Conservation (phyloP, 2,113 vertebrate genomes). For the Pelusios castaneus region DNA sequence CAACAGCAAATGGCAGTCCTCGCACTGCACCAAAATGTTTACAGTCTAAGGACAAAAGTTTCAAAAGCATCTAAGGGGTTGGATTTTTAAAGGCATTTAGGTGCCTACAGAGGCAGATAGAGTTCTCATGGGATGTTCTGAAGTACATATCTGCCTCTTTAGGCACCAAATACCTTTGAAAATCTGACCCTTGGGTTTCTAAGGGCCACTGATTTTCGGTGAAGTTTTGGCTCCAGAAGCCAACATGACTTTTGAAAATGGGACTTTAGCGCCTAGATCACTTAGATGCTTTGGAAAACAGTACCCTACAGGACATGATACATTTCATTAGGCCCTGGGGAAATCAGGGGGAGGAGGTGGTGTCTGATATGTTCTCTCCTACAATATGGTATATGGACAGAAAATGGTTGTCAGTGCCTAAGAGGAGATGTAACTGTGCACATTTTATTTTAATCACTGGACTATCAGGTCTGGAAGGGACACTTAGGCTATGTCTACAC, state of each 20-base stretch:
- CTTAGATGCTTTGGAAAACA: neutral
- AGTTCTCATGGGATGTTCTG: neutral
- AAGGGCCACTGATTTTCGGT: accelerated
- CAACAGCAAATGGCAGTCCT: neutral
- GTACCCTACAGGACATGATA: neutral
- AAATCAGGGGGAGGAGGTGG: neutral
- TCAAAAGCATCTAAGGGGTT: neutral
- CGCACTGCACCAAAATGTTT: no score
- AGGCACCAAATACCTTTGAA: neutral
- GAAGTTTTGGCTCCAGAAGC: neutral
- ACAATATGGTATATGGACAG: accelerated
- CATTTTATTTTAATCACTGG: neutral
- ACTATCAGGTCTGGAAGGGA: neutral
- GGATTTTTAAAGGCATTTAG: neutral
- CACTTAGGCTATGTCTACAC: no score
- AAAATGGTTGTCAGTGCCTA: neutral
- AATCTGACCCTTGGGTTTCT: neutral
- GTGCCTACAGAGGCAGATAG: neutral
- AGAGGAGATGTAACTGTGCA: neutral
- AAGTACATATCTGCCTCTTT: neutral
- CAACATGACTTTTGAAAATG: neutral
- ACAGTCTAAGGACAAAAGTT: neutral
- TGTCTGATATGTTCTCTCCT: neutral
- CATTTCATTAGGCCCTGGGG: neutral
- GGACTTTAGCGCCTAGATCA: neutral